Percentiles rank a stretch among this genome's conserved stretches.
These are phyloP conservation scores for Drosophila picticornis DNA, from an alignment of 2,888 invertebrate species.

Conservation along the genomic window DNA sequence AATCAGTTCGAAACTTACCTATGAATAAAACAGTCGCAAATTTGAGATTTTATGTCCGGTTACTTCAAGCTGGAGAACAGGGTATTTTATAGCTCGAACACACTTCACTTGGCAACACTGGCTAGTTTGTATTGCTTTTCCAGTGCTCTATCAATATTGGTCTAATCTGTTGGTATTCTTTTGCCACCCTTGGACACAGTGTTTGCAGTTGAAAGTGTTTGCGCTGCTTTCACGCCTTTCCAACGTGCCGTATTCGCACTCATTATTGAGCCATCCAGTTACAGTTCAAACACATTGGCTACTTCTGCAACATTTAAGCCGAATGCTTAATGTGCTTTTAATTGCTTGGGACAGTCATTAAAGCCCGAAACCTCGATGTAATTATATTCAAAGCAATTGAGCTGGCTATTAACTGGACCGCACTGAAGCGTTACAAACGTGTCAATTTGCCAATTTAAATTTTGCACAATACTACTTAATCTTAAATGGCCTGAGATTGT, in stretches of 20 bases:
- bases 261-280: constrained; percentile 58
- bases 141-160: constrained; percentile 48
- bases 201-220: constrained; percentile 49
- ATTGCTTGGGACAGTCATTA: constrained; percentile 57
- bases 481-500: neutral
- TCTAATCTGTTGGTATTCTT: constrained; percentile 29
- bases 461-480: constrained; percentile 27
- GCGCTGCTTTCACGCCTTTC: constrained; percentile 60
- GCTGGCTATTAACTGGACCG: constrained; percentile 26
- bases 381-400: constrained; percentile 38
- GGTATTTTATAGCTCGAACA: neutral
- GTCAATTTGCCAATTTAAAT: constrained; percentile 32
- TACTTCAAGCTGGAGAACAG: neutral
- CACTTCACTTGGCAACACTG: neutral
- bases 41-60: neutral
- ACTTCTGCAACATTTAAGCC: constrained; percentile 29
- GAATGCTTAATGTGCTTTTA: constrained; percentile 69
- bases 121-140: constrained; percentile 22
- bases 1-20: neutral
- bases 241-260: constrained; percentile 20
- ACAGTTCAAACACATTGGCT: constrained; percentile 14
- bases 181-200: constrained; percentile 15
- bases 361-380: constrained; percentile 13
- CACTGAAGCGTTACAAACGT: constrained; percentile 38
- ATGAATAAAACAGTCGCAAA: neutral